phyloP scores from a whole-genome alignment of 2,888 invertebrate genomes.

The Spicauda simplicius region DNA sequence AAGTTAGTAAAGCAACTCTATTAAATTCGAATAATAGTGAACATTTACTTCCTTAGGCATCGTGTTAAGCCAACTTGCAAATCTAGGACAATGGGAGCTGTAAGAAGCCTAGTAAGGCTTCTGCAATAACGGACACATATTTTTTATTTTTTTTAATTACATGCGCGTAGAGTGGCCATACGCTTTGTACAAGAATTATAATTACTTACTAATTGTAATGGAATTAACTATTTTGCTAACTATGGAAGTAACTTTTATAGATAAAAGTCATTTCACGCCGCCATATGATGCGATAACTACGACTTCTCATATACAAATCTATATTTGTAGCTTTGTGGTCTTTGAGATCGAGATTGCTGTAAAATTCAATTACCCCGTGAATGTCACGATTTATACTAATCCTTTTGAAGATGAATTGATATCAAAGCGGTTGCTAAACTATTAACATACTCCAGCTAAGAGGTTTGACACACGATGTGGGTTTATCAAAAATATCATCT shows the following conservation, averaged over 20 bases:
- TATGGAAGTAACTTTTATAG: not conserved
- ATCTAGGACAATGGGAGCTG: not conserved
- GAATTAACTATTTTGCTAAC: too few relatives aligned
- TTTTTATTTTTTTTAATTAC: not conserved
- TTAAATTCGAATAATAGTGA: too few relatives aligned
- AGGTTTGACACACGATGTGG: not conserved
- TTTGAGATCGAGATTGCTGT: slow-evolving; percentile 7
- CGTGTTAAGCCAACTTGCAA: not conserved
- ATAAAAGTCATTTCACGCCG: not conserved
- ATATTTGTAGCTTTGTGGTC: not conserved
- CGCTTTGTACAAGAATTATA: not conserved
- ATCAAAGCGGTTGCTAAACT: not conserved
- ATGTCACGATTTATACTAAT: slow-evolving; percentile 5
- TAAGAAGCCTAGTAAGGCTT: not conserved
- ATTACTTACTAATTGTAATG: not conserved
- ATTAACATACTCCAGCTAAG: not conserved
- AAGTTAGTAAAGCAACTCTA: too few relatives aligned
- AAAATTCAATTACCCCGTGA: slow-evolving; percentile 24
- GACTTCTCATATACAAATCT: not conserved
- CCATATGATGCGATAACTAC: not conserved
- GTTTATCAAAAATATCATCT: not conserved
- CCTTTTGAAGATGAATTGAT: slow-evolving; percentile 5
- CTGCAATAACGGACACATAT: not conserved
- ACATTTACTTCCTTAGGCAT: not conserved
- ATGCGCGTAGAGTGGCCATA: not conserved